phyloP scores from a whole-genome alignment of 2,888 invertebrate genomes.

The Nemotelus pantherinus region DNA sequence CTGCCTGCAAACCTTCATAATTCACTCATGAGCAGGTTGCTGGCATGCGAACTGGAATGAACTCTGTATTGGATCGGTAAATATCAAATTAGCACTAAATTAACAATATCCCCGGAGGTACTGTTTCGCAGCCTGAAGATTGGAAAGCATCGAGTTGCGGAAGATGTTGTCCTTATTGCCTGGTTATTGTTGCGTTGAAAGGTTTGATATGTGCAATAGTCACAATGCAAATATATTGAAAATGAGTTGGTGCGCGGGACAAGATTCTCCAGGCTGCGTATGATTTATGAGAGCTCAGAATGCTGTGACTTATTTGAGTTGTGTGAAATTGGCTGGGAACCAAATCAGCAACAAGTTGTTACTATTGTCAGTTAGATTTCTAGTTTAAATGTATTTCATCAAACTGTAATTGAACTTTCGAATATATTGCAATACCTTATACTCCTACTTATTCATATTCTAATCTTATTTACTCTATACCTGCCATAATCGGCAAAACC shows the following conservation, averaged over 20 bases:
- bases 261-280: constrained; percentile 10
- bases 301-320: neutral
- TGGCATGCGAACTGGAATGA: constrained; percentile 26
- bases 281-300: constrained; percentile 15
- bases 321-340: neutral
- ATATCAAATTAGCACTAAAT: constrained; percentile 47
- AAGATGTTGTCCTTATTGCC: constrained; percentile 12
- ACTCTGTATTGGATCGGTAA: constrained; percentile 25
- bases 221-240: neutral
- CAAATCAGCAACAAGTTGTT: too few species aligned
- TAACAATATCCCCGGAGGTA: constrained; percentile 38
- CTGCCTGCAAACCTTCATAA: constrained; percentile 5
- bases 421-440: too few species aligned
- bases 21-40: constrained; percentile 36
- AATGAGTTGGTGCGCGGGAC: neutral
- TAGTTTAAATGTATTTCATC: too few species aligned
- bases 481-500: constrained; percentile 21
- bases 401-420: too few species aligned
- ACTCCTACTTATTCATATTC: neutral
- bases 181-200: constrained; percentile 13
- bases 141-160: constrained; percentile 16
- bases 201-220: constrained; percentile 29
- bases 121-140: constrained; percentile 28
- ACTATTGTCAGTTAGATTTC: too few species aligned
- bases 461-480: constrained; percentile 21